Conservation (phyloP, 2,113 vertebrate genomes). For the Climacteris rufus region DNA sequence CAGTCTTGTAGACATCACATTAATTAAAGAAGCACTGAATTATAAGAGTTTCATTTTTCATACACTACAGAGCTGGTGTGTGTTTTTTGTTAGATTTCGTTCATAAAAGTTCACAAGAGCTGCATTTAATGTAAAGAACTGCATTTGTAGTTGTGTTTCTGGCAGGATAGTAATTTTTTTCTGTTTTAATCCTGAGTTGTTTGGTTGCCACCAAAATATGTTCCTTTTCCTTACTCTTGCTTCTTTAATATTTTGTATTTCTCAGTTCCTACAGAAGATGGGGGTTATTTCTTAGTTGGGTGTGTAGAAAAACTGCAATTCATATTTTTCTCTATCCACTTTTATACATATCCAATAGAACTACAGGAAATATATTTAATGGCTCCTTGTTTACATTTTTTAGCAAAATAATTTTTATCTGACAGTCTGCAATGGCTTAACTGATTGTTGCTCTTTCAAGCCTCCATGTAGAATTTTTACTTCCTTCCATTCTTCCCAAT, state of each 20-base stretch:
- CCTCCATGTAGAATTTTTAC: not conserved
- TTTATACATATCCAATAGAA: not conserved
- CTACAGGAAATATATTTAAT: not conserved
- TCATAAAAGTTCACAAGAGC: not conserved
- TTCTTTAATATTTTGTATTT: not conserved
- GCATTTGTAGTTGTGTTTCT: not conserved
- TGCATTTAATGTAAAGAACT: not conserved
- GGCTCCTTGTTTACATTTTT: not conserved
- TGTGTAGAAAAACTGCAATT: not conserved
- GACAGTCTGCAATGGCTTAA: not conserved
- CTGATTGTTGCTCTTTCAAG: not conserved
- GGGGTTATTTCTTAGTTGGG: not conserved
- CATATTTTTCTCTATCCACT: not conserved
- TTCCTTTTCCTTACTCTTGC: not conserved
- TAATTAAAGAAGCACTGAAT: not conserved
- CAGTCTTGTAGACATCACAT: fast-evolving
- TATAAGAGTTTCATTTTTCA: not conserved
- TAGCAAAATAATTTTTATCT: not conserved
- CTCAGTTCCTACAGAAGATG: not conserved
- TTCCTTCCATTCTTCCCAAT: not conserved
- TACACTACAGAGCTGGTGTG: fast-evolving
- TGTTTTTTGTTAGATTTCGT: not conserved
- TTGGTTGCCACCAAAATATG: not conserved
- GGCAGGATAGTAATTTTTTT: not conserved
- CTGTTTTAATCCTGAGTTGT: not conserved